Evolutionary conservation across 2,888 invertebrate species (phyloP), one percentile per base, ranked within the genome.

Genomic region (Dyspetes luteomarginatus): DNA sequence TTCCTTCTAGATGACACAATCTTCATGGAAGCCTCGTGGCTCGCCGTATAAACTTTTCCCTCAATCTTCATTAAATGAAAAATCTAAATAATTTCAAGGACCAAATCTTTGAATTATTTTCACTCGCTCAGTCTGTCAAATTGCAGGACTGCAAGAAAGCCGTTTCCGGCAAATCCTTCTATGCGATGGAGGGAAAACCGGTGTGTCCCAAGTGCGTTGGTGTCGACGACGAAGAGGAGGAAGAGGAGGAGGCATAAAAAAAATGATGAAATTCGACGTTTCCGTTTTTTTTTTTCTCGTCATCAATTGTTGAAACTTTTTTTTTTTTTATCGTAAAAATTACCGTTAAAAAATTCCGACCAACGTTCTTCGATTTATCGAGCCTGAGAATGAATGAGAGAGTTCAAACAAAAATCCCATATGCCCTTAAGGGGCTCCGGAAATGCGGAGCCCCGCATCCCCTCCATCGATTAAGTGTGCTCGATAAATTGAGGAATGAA

Each of bases 141-240:
- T 91, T 92, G 55, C 88, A 98, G 98, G 98, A 98, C 93, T 99
- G 98, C 94, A 97, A 97, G 94, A 95, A 95, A 90, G 93, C 98
- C 84, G 98, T 98, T 86, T 97, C 97, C 93, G 98, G 98, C 91
- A 98, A 98, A 93, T 98, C 98, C 83, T 98, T 98, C 94, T 98
- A 98, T 93, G 98, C 98, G 88, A 97, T 98, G 95, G 98, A 98
- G 93, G 98, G 98, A 89, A 97, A 97, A 93, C 98, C 98, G 48
- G 98, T 98, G 91, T 99, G 98, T 94, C 97, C 97, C 76, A 95
- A 95, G 93, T 98, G 98, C 93, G 97, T 97, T 92, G 98, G 98
- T 89, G 96, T 97, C 86, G 97, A 97, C 89, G 97, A 97, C 91
- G 97, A 97, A 89, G 97, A 94, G 85, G 94, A 94, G 85, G 92